Conservation (phyloP, 2,888 invertebrate species). For the Drosophila setosimentum region DNA sequence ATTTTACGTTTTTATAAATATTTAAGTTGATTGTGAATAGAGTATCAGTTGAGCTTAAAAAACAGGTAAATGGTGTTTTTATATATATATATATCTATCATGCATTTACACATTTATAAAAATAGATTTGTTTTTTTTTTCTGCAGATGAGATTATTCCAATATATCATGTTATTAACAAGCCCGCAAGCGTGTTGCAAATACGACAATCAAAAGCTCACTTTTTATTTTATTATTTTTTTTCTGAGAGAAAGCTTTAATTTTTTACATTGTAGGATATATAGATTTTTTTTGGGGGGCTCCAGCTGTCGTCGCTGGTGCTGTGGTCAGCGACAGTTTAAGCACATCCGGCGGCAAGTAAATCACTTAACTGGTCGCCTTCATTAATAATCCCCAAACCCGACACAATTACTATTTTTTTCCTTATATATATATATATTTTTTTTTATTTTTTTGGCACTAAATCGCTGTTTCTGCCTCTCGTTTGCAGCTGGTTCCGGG, state of each 20-base stretch:
- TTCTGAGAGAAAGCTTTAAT: background rate
- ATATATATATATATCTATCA: no score
- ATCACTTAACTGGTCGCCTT: conserved; percentile 78
- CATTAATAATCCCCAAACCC: conserved; percentile 72
- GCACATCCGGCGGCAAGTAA: conserved; percentile 70
- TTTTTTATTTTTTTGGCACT: conserved; percentile 40
- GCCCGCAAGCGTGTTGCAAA: conserved; percentile 22
- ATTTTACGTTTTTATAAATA: background rate
- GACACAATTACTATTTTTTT: conserved; percentile 48
- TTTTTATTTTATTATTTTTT: conserved; percentile 12
- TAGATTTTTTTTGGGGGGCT: conserved; percentile 15
- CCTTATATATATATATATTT: no score
- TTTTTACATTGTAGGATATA: background rate
- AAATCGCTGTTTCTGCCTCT: conserved; percentile 37
- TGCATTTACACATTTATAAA: background rate
- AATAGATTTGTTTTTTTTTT: background rate
- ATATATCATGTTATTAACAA: no score
- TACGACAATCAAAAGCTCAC: background rate
- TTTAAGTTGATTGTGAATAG: background rate
- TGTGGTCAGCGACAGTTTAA: conserved; percentile 64
- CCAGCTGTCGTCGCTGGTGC: conserved; percentile 47
- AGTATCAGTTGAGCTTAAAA: background rate
- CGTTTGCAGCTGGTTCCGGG: conserved; percentile 90
- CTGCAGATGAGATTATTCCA: background rate
- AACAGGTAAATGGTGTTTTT: no score